phyloP scores from a whole-genome alignment of 53 echinoderm and acorn worm genomes.

The Stichopus horrens region DNA sequence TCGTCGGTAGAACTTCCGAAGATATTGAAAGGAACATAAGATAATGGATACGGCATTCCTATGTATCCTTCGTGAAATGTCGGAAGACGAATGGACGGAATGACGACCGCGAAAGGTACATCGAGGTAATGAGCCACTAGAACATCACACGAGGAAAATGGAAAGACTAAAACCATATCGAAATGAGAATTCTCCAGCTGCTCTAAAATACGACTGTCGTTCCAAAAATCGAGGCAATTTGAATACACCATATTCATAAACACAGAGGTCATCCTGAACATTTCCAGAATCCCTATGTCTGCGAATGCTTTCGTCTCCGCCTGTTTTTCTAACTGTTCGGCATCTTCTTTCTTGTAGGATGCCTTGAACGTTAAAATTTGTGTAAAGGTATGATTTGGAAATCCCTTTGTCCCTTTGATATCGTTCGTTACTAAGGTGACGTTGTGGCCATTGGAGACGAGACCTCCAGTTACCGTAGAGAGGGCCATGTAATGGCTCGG shows the following conservation, averaged over 20 bases:
- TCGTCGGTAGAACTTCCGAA: conserved; percentile 49
- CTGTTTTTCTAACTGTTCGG: background rate
- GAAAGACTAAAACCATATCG: conserved; percentile 67
- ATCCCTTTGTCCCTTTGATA: conserved; percentile 44
- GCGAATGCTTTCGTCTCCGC: background rate
- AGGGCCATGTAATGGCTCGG: conserved; percentile 51
- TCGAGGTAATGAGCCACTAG: conserved; percentile 63
- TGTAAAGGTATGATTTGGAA: conserved; percentile 38
- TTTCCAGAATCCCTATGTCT: background rate
- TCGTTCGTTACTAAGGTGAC: conserved; percentile 48
- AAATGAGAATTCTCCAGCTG: conserved; percentile 47
- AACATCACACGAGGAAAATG: conserved; percentile 60
- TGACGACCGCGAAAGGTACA: conserved; percentile 55
- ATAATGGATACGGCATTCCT: conserved; percentile 64
- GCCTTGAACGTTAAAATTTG: conserved; percentile 37
- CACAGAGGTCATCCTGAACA: background rate
- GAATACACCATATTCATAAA: background rate
- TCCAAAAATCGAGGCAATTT: conserved; percentile 42
- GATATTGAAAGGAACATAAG: conserved; percentile 61
- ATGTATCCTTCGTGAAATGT: conserved; percentile 51
- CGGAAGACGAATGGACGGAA: conserved; percentile 51
- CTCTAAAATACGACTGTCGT: conserved; percentile 29
- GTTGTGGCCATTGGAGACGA: conserved; percentile 50
- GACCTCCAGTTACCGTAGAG: conserved; percentile 49
- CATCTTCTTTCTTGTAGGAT: conserved; percentile 11